These are phyloP conservation scores for Idaea dimidiata DNA, from an alignment of 2,888 invertebrate species.

Conservation along the genomic window DNA sequence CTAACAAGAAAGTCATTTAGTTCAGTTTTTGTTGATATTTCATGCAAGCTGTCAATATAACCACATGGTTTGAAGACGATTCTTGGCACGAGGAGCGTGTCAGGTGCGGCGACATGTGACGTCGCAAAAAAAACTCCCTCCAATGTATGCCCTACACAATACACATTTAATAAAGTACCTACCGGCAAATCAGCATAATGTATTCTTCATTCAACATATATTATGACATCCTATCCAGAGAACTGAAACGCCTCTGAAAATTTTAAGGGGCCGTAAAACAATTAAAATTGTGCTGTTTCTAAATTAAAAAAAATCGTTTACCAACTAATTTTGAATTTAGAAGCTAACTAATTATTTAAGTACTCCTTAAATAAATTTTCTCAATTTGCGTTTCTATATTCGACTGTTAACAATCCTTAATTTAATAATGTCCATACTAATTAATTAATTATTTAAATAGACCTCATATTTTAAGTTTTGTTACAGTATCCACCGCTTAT, in stretches of 20 bases:
- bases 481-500: background rate
- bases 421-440: too few species aligned
- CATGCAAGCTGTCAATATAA: slow-evolving; percentile 2
- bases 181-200: background rate
- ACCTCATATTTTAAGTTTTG: too few species aligned
- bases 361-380: too few species aligned
- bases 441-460: too few species aligned
- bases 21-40: background rate
- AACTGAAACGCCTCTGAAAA: background rate
- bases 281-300: too few species aligned
- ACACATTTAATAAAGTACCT: background rate
- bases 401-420: too few species aligned
- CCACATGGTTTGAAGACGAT: slow-evolving; percentile 28
- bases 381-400: too few species aligned
- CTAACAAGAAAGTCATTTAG: too few species aligned
- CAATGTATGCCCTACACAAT: slow-evolving; percentile 14
- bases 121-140: slow-evolving; percentile 44
- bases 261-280: too few species aligned
- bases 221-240: background rate
- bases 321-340: too few species aligned
- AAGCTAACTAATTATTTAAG: too few species aligned
- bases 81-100: slow-evolving; percentile 46
- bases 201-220: background rate
- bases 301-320: too few species aligned
- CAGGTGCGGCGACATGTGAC: slow-evolving; percentile 65